A percentile compares a stretch with the other conserved stretches of the same genome.
These are phyloP conservation scores for Megalonaias nervosa DNA, from an alignment of 1,140 invertebrate genomes.

Conservation along the genomic window DNA sequence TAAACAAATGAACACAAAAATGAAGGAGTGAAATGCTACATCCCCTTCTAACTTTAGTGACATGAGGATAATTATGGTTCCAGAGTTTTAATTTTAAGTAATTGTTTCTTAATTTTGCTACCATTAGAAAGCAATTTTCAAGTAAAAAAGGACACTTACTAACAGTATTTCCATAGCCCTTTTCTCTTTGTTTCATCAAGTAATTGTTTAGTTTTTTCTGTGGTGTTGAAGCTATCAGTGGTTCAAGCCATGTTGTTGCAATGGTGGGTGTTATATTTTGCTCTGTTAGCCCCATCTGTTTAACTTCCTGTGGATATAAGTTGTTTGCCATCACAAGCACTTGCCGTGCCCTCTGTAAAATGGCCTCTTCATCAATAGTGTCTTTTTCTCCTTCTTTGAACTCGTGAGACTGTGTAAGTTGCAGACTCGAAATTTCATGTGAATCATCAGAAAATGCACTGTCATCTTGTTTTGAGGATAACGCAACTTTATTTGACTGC, in stretches of 20 bases:
- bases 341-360: conserved; percentile 38
- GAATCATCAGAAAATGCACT: conserved; percentile 31
- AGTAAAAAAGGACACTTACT: background rate
- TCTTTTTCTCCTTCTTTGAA: too few relatives aligned
- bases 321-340: conserved; percentile 42
- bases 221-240: conserved; percentile 5
- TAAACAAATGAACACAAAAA: too few relatives aligned
- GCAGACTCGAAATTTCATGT: too few relatives aligned
- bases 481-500: background rate
- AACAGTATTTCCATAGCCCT: background rate
- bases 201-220: background rate
- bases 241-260: conserved; percentile 6
- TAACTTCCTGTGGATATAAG: conserved; percentile 31
- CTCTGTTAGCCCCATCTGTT: background rate
- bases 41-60: too few relatives aligned
- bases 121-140: background rate
- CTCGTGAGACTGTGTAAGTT: too few relatives aligned
- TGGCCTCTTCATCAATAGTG: conserved; percentile 30
- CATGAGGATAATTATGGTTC: too few relatives aligned
- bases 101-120: background rate
- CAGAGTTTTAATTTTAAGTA: too few relatives aligned
- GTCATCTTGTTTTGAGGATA: conserved; percentile 30
- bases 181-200: background rate
- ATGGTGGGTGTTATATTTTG: background rate
- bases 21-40: too few relatives aligned